phyloP scores from a whole-genome alignment of 2,888 invertebrate species.

The Eupithecia abbreviata region DNA sequence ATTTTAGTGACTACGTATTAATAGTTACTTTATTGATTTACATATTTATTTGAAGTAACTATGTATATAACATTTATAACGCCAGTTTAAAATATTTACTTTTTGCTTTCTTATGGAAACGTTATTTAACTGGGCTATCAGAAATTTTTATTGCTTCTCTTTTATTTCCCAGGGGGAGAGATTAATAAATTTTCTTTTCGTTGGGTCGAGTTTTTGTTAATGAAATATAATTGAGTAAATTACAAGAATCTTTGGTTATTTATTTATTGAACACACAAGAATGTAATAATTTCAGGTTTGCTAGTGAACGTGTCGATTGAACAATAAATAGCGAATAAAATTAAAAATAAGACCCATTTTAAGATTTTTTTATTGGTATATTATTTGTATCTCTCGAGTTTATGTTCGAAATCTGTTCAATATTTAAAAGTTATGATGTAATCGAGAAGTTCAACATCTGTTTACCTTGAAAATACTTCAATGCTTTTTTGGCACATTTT shows the following conservation, averaged over 20 bases:
- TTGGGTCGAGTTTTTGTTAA: not conserved
- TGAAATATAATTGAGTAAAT: not conserved
- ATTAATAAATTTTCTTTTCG: not conserved
- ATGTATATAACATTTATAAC: too few species aligned
- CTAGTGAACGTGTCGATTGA: not conserved
- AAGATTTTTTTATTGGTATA: too few species aligned
- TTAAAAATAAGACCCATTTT: not conserved
- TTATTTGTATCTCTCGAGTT: too few species aligned
- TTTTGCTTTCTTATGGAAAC: not conserved
- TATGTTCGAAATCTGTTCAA: too few species aligned
- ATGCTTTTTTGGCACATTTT: too few species aligned
- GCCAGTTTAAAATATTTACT: not conserved
- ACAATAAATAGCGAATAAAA: not conserved
- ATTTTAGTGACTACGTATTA: not conserved
- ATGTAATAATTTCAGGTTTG: not conserved
- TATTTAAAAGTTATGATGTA: too few species aligned
- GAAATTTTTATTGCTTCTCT: not conserved
- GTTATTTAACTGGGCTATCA: not conserved
- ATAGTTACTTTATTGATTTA: not conserved
- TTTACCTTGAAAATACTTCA: too few species aligned
- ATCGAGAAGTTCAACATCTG: too few species aligned
- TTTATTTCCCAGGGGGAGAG: not conserved
- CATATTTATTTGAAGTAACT: too few species aligned
- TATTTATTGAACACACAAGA: not conserved
- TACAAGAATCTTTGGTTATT: not conserved